Evolutionary conservation across 2,888 invertebrate genomes (phyloP), one percentile per base, ranked within the genome.

Genomic region (Selenia dentaria): DNA sequence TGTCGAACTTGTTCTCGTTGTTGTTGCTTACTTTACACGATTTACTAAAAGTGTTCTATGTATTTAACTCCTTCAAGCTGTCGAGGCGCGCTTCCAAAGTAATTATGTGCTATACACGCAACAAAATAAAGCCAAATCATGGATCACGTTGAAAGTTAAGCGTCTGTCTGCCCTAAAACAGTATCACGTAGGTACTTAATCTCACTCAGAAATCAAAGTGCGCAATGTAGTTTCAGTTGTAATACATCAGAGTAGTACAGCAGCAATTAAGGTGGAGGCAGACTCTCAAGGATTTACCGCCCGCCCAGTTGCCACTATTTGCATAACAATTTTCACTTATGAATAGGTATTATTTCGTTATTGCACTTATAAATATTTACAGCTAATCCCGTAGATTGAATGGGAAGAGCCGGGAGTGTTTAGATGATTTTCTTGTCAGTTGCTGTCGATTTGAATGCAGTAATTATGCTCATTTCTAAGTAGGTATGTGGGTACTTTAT

Each of bases 271-370:
- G 75, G 70, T 68, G 64, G 63, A 59, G 62, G 66, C 73, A 77
- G 78, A 67, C 77, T 63, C 62, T 70, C 51, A 55, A 61, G 70
- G 78, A 83, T 80, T 74, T 76, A 79, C 79, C 59, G 64, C 72
- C 79, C 82, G 77, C 82, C 79, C 74, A 67, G 72, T 78, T 71
- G 74, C 79, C 78, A 81, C 79, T 81, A 88, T 89, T 89, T 85
- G 85, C 89, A 89, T 89, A 87, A 83, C 86, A 84, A 90, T 90
- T 86, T 89, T 90, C 89, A 88, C 88, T 89, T 88, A 89, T 88
- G 88, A 90, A 88, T 89, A 89, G 81, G 79, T 84, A 87, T 87
- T 85, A 84, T 77, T 79, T 79, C 74, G 72, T 83, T 88, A 85
- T 84, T 81, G 76, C 85, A 71, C 77, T 85, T 88, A 88, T 89